A percentile compares a stretch with the other conserved stretches of the same genome.
These are phyloP conservation scores for Globodera rostochiensis DNA, from an alignment of 1,140 invertebrate genomes.

Conservation along the genomic window DNA sequence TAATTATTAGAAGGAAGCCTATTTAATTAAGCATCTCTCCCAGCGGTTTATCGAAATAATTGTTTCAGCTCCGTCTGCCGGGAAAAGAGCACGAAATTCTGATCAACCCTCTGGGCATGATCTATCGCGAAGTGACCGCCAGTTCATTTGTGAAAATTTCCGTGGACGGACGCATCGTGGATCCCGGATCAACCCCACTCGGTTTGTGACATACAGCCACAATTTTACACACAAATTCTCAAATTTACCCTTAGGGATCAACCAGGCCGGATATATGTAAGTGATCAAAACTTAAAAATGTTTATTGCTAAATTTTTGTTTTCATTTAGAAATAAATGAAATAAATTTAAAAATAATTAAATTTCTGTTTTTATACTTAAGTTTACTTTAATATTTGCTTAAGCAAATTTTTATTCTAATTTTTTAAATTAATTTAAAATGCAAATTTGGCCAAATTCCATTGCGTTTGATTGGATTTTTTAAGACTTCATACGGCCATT, in stretches of 20 bases:
- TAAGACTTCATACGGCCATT: slow-evolving; percentile 83
- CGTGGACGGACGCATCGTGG: slow-evolving; percentile 76
- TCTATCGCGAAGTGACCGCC: slow-evolving; percentile 92
- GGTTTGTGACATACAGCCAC: neutral
- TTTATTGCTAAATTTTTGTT: no score
- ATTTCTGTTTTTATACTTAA: no score
- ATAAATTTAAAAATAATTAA: no score
- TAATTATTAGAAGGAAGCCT: no score
- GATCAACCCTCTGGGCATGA: slow-evolving; percentile 90
- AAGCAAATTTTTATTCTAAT: no score
- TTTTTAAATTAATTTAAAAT: no score
- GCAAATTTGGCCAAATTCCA: slow-evolving; percentile 49
- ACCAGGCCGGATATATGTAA: slow-evolving; percentile 72
- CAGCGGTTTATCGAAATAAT: no score
- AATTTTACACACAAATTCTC: neutral
- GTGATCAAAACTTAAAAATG: no score
- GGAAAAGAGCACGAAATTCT: slow-evolving; percentile 76
- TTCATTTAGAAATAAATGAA: no score
- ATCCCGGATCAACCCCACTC: slow-evolving; percentile 87
- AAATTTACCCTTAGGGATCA: slow-evolving; percentile 69
- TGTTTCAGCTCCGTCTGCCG: slow-evolving; percentile 26
- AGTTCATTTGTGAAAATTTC: slow-evolving; percentile 92
- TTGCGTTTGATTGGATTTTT: no score
- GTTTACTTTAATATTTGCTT: no score
- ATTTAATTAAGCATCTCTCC: no score